Conservation (phyloP, 2,113 vertebrate genomes). For the Leuciscus idus region DNA sequence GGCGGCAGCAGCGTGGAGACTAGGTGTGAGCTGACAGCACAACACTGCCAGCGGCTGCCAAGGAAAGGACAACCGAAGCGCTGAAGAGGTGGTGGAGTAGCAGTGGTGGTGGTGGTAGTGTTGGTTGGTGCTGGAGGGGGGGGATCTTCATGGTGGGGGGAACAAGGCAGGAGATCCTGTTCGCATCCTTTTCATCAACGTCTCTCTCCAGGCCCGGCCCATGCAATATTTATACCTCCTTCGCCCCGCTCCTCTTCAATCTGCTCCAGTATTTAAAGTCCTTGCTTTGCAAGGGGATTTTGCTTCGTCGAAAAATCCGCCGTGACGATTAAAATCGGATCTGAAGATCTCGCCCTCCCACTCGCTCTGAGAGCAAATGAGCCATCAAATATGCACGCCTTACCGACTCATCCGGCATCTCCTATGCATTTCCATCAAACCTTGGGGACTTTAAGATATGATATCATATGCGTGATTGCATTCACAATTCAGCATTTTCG, state of each 20-base stretch:
- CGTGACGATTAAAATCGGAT: conserved; percentile 63
- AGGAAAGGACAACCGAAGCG: conserved; percentile 73
- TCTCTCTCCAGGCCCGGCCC: conserved; percentile 61
- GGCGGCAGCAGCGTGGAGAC: conserved; percentile 58
- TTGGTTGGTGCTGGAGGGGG: conserved; percentile 40
- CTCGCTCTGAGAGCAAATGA: conserved; percentile 76
- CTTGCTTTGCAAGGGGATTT: conserved; percentile 61
- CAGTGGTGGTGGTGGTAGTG: conserved; percentile 41
- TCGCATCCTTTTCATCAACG: conserved; percentile 63
- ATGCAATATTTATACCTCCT: conserved; percentile 67
- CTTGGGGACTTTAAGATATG: conserved; percentile 70
- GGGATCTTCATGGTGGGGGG: conserved; percentile 23
- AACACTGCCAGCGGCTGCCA: conserved; percentile 77
- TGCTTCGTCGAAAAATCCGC: conserved; percentile 68
- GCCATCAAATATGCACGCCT: conserved; percentile 78
- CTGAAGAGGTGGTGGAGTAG: conserved; percentile 66
- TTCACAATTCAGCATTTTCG: conserved; percentile 68
- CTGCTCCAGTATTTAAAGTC: conserved; percentile 65
- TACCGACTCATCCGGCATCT: conserved; percentile 73
- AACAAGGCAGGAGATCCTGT: conserved; percentile 54
- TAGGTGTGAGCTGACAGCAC: conserved; percentile 79
- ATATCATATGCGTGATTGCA: conserved; percentile 70
- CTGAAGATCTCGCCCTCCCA: conserved; percentile 67
- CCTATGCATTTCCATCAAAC: conserved; percentile 80
- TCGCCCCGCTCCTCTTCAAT: conserved; percentile 69